These are phyloP conservation scores for Orthosia incerta DNA, from an alignment of 2,888 invertebrate genomes.

Conservation along the genomic window DNA sequence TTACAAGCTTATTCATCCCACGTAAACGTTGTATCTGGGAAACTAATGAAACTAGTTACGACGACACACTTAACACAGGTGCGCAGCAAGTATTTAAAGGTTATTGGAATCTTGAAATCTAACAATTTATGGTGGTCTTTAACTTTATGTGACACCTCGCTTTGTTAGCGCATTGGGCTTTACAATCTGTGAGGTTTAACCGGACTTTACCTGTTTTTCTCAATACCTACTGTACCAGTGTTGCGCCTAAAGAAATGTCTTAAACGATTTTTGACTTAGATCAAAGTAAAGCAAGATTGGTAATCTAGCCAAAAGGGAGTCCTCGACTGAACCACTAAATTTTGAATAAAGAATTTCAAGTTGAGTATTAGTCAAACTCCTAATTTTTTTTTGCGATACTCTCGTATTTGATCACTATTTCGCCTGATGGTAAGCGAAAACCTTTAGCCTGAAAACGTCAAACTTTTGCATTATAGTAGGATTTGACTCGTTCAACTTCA, in stretches of 20 bases:
- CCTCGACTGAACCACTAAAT: neutral
- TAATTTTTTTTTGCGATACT: too few relatives aligned
- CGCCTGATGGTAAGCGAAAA: too few relatives aligned
- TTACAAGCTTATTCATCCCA: neutral
- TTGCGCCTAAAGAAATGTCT: too few relatives aligned
- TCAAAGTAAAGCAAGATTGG: too few relatives aligned
- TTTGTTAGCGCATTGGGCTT: slow-evolving; percentile 16
- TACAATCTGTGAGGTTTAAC: neutral
- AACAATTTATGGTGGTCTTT: slow-evolving; percentile 32
- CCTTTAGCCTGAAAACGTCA: too few relatives aligned
- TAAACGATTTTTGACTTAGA: neutral
- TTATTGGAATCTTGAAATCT: slow-evolving; percentile 51
- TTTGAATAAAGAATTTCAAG: too few relatives aligned
- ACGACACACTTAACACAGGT: slow-evolving; percentile 33
- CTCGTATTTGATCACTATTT: too few relatives aligned
- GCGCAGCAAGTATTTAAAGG: slow-evolving; percentile 17
- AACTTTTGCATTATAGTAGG: too few relatives aligned
- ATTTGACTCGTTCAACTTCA: too few relatives aligned
- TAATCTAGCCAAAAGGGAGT: neutral
- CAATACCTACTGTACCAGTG: neutral
- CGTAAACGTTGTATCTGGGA: slow-evolving; percentile 13
- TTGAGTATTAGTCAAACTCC: too few relatives aligned
- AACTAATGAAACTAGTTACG: slow-evolving; percentile 34
- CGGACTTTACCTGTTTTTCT: neutral
- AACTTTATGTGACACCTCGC: slow-evolving; percentile 16